A percentile compares a stretch with the other conserved stretches of the same genome.
Conservation (phyloP, 1,140 invertebrate genomes). For the Eriocheir sinensis region DNA sequence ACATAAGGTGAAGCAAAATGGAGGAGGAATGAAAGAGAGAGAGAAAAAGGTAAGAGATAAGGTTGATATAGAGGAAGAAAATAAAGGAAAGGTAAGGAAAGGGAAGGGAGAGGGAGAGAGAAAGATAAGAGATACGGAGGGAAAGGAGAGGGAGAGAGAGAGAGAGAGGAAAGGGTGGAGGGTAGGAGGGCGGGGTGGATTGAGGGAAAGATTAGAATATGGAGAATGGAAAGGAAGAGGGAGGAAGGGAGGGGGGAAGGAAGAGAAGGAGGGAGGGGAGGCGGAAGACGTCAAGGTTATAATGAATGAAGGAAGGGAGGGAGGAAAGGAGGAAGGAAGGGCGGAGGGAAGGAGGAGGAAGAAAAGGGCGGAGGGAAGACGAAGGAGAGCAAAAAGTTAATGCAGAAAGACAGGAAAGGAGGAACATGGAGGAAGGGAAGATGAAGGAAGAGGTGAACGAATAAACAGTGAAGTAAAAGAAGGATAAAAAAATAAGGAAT, state of each 20-base stretch:
- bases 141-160: no score
- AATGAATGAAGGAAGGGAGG: not conserved
- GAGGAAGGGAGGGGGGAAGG: no score
- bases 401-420: not conserved
- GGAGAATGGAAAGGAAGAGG: no score
- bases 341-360: not conserved
- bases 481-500: not conserved
- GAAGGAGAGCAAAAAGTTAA: not conserved
- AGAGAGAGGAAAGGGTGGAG: no score
- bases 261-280: no score
- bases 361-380: not conserved
- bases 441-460: not conserved
- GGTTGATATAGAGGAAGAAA: no score
- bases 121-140: no score
- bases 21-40: not conserved
- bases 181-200: no score
- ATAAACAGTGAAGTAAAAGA: not conserved
- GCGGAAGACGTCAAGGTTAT: not conserved
- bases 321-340: not conserved
- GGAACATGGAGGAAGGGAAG: not conserved
- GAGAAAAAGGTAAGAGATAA: not conserved
- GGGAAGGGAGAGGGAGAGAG: constrained; percentile 19
- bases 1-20: not conserved
- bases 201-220: no score
- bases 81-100: not conserved